Conservation (phyloP, 2,797 vertebrate species). For the Lagocephalus sceleratus region DNA sequence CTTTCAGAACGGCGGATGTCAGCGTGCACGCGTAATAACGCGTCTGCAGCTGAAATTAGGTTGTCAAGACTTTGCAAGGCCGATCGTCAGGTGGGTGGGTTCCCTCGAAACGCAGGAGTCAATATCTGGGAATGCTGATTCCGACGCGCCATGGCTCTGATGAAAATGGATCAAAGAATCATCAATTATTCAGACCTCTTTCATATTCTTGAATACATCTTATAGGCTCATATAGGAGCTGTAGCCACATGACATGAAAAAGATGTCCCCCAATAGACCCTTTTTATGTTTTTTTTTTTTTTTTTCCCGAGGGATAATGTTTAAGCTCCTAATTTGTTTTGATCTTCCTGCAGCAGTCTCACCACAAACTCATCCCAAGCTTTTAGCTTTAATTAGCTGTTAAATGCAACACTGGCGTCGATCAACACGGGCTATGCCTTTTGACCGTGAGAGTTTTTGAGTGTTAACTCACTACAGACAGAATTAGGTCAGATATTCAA, state of each 20-base stretch:
- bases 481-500: background rate
- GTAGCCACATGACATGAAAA: background rate
- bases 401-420: background rate
- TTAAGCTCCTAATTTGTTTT: constrained; percentile 8
- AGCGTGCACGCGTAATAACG: constrained; percentile 21
- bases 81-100: constrained; percentile 12
- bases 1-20: constrained; percentile 37
- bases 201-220: background rate
- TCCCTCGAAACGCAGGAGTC: too few species aligned
- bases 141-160: too few species aligned
- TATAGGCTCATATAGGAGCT: background rate
- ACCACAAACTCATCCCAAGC: constrained; percentile 10
- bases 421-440: constrained; percentile 3
- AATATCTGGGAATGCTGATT: background rate
- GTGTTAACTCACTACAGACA: background rate
- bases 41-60: constrained; percentile 40
- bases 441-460: background rate
- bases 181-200: background rate
- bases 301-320: background rate
- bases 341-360: constrained; percentile 5
- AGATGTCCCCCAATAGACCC: background rate
- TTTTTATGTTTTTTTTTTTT: background rate
- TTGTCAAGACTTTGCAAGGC: constrained; percentile 40
- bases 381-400: constrained; percentile 17
- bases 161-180: background rate